Evolutionary conservation across 2,113 vertebrate species (phyloP).

Genomic region (Bubo bubo): DNA sequence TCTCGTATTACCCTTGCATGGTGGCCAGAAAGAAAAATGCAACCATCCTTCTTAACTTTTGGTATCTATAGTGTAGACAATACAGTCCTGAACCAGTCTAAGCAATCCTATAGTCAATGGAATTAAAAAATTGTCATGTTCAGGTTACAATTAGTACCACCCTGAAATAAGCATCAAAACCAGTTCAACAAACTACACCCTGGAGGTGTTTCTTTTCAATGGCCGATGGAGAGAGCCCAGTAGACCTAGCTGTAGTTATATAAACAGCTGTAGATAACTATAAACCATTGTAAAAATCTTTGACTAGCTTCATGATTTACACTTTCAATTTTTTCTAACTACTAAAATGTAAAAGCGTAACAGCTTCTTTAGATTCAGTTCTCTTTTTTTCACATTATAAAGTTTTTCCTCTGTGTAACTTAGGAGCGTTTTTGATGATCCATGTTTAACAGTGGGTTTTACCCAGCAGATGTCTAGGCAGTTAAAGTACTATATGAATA

Average conservation of each 20-base stretch:
- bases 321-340: not conserved
- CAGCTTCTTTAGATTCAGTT: not conserved
- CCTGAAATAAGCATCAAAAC: not conserved
- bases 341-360: not conserved
- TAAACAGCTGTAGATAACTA: not conserved
- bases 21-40: not conserved
- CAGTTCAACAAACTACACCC: not conserved
- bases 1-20: not conserved
- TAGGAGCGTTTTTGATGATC: not conserved
- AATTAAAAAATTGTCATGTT: not conserved
- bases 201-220: not conserved
- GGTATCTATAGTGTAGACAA: not conserved
- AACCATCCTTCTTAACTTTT: not conserved
- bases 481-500: not conserved
- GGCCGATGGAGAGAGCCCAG: rapidly evolving
- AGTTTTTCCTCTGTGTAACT: not conserved
- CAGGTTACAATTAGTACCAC: not conserved
- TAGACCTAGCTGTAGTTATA: rapidly evolving
- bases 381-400: not conserved
- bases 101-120: not conserved
- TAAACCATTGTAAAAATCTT: not conserved
- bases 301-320: not conserved
- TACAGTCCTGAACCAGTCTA: not conserved
- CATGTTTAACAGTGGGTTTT: not conserved
- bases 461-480: not conserved